Conservation (phyloP, 2,888 invertebrate species). For the Phengaris arion region DNA sequence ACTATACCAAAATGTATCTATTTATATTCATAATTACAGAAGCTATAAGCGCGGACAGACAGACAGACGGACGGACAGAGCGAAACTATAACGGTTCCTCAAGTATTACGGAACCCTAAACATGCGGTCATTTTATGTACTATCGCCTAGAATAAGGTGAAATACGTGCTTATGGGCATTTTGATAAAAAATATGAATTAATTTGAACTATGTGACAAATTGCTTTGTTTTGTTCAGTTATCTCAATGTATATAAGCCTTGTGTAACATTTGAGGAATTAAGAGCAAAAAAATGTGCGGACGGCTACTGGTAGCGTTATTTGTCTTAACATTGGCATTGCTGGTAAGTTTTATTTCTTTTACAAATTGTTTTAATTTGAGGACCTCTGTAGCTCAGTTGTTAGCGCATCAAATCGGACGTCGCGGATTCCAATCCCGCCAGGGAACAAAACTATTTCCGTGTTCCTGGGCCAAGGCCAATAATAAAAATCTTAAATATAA, state of each 20-base stretch:
- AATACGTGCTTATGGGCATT: conserved; percentile 42
- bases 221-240: conserved; percentile 48
- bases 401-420: too few species aligned
- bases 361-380: not conserved
- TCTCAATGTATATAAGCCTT: conserved; percentile 52
- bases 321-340: conserved; percentile 48
- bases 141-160: conserved; percentile 37
- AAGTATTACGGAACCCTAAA: not conserved
- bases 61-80: too few species aligned
- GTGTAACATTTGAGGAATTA: conserved; percentile 35
- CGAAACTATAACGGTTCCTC: too few species aligned
- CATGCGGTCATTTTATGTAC: conserved; percentile 24
- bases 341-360: conserved; percentile 48
- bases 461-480: too few species aligned
- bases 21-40: too few species aligned
- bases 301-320: conserved; percentile 45
- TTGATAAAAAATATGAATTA: conserved; percentile 41
- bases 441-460: too few species aligned
- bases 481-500: too few species aligned
- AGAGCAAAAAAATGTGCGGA: conserved; percentile 51
- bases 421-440: too few species aligned
- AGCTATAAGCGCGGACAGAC: too few species aligned
- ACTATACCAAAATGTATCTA: too few species aligned
- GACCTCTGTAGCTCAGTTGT: too few species aligned
- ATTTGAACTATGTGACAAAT: conserved; percentile 47